Conservation (phyloP, 2,888 invertebrate species). For the Campaea margaritaria region DNA sequence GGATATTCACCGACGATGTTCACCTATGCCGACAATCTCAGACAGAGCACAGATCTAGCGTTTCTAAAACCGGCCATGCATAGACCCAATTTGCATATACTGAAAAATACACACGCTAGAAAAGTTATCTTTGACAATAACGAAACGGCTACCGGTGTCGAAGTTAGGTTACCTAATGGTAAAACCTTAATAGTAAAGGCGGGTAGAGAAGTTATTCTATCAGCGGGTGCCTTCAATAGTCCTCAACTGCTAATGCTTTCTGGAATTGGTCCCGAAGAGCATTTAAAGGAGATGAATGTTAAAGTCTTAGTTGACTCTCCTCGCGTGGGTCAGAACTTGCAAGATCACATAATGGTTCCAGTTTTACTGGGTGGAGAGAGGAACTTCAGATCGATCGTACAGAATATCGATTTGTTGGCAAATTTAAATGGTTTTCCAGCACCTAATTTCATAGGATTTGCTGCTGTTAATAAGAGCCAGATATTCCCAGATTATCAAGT, state of each 20-base stretch:
- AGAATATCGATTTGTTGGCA: conserved; percentile 43
- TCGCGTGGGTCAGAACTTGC: conserved; percentile 61
- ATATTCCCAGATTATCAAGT: conserved; percentile 60
- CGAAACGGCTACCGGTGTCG: conserved; percentile 54
- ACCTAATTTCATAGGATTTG: conserved; percentile 53
- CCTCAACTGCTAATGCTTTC: conserved; percentile 69
- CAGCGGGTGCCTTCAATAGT: conserved; percentile 62
- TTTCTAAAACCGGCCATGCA: conserved; percentile 52
- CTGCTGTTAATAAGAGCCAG: conserved; percentile 52
- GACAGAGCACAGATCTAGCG: conserved; percentile 55
- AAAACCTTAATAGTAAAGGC: conserved; percentile 45
- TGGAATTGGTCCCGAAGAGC: conserved; percentile 61
- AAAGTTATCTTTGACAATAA: conserved; percentile 53
- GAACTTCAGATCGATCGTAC: conserved; percentile 32
- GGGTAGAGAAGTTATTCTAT: conserved; percentile 60
- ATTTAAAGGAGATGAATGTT: conserved; percentile 56
- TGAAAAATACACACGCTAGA: conserved; percentile 55
- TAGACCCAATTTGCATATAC: conserved; percentile 53
- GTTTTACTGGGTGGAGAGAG: conserved; percentile 50
- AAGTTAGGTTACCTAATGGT: conserved; percentile 48
- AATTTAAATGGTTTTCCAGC: conserved; percentile 55
- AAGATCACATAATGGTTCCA: conserved; percentile 59
- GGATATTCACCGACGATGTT: conserved; percentile 53
- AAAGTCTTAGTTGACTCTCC: conserved; percentile 53
- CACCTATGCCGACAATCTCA: conserved; percentile 48